These are phyloP conservation scores for Tetragonula carbonaria DNA, from an alignment of 2,888 invertebrate genomes.

Conservation along the genomic window DNA sequence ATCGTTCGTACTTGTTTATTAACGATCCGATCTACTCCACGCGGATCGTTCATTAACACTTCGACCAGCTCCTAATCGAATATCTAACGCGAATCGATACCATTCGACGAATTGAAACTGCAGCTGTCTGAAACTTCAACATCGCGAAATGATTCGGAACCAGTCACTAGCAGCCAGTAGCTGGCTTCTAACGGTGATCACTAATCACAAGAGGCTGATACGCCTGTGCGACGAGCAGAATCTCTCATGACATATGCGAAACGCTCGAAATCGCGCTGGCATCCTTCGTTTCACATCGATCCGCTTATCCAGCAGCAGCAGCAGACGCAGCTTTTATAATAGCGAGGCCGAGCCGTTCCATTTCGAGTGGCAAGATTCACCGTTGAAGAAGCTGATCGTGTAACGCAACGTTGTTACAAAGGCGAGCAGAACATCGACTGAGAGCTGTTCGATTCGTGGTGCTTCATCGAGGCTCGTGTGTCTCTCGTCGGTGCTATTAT, in stretches of 20 bases:
- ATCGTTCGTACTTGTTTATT: too few species aligned
- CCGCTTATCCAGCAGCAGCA: background rate
- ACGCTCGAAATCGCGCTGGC: background rate
- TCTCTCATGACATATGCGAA: background rate
- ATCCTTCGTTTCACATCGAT: background rate
- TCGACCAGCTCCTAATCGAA: too few species aligned
- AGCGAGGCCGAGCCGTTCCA: too few species aligned
- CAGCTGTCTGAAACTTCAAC: too few species aligned
- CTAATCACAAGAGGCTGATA: background rate
- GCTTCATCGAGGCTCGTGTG: background rate
- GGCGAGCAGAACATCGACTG: slow-evolving; percentile 25
- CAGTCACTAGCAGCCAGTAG: too few species aligned
- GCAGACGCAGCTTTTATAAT: slow-evolving; percentile 14
- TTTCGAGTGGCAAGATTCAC: slow-evolving; percentile 21
- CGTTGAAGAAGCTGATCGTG: slow-evolving; percentile 32
- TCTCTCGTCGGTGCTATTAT: background rate
- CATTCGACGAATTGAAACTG: too few species aligned
- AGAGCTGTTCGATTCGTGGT: slow-evolving; percentile 9
- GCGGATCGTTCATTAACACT: too few species aligned
- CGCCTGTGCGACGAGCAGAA: background rate
- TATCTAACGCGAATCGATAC: too few species aligned
- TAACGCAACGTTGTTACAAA: slow-evolving; percentile 23
- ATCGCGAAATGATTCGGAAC: background rate
- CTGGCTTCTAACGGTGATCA: background rate
- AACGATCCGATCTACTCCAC: too few species aligned